Percentiles rank a stretch among this genome's conserved stretches.
These are phyloP conservation scores for Heterotilapia buettikoferi DNA, from an alignment of 2,113 vertebrate species.

Conservation along the genomic window DNA sequence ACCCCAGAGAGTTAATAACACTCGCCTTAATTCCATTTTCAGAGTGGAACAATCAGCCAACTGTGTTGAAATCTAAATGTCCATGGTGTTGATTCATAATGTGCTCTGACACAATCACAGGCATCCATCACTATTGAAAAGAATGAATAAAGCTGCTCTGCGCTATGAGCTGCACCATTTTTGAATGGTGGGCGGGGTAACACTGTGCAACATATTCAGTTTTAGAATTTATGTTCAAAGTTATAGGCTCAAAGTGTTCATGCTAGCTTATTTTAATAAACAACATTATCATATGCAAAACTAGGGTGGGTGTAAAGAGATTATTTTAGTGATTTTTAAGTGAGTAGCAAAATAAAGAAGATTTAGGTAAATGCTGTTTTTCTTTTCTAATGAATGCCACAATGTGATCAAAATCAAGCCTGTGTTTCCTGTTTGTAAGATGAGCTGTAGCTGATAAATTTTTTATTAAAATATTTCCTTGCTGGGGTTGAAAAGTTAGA, in stretches of 20 bases:
- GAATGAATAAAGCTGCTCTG: fast-evolving
- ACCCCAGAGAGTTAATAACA: background rate
- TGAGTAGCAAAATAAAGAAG: fast-evolving
- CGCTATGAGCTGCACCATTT: fast-evolving
- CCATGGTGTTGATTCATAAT: background rate
- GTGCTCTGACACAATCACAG: background rate
- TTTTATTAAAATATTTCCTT: background rate
- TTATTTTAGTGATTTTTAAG: background rate
- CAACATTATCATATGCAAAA: too few species aligned
- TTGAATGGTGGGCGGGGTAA: fast-evolving
- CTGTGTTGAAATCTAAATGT: background rate
- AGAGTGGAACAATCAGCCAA: background rate
- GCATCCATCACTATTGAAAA: background rate
- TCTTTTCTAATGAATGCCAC: background rate
- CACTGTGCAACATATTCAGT: too few species aligned
- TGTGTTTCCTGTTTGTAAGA: background rate
- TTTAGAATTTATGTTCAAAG: too few species aligned
- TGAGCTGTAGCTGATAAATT: background rate
- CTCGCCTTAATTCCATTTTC: background rate
- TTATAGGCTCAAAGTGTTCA: too few species aligned
- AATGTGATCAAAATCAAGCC: background rate
- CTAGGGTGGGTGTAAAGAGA: background rate
- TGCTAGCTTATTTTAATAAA: too few species aligned
- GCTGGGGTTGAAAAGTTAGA: fast-evolving
- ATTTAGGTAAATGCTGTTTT: background rate